Evolutionary conservation across 1,140 invertebrate genomes (phyloP).

Genomic region (Hirudo medicinalis): DNA sequence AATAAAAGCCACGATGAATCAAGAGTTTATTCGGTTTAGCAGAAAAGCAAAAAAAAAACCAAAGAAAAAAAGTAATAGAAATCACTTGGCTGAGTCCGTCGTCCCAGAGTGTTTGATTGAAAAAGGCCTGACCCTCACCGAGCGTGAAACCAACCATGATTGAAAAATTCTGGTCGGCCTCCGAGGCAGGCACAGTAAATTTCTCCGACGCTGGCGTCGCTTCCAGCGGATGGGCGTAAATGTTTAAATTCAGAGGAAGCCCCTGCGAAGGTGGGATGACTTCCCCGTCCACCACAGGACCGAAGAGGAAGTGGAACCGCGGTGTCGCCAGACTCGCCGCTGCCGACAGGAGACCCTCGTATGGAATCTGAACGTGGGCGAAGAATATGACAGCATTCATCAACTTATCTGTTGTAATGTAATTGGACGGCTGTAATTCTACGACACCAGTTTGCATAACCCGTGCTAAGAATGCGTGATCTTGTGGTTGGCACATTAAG

Average conservation of each 20-base stretch:
- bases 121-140: neutral
- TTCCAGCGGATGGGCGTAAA: neutral
- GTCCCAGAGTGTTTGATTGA: slow-evolving; percentile 3
- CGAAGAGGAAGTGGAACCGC: slow-evolving; percentile 52
- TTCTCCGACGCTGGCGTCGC: slow-evolving; percentile 6
- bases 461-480: no score
- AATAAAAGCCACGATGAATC: no score
- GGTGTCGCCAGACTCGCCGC: slow-evolving; percentile 43
- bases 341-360: slow-evolving; percentile 61
- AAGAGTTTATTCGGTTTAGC: no score
- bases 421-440: no score
- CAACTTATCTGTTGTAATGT: no score
- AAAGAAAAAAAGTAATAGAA: neutral
- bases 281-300: slow-evolving; percentile 49
- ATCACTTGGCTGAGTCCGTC: neutral
- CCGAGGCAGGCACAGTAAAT: neutral
- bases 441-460: no score
- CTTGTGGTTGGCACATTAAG: no score
- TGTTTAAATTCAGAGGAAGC: neutral
- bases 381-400: no score
- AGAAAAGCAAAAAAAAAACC: no score
- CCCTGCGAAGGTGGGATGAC: neutral
- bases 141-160: slow-evolving; percentile 14
- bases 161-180: neutral
- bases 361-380: slow-evolving; percentile 56